phyloP scores from a whole-genome alignment of 1,140 invertebrate species.

The Drosophila obscura region DNA sequence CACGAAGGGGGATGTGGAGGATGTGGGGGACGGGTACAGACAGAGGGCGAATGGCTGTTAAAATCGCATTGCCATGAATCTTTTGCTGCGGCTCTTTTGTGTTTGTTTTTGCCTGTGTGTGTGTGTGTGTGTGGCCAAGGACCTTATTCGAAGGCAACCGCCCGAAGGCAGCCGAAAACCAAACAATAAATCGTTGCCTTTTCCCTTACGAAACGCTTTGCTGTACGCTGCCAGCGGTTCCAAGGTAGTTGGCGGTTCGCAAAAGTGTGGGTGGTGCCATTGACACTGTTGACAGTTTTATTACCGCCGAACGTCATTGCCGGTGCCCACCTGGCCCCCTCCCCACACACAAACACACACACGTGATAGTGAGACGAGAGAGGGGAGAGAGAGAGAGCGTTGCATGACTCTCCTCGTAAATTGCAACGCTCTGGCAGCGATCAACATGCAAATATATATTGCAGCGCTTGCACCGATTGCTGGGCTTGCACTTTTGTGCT shows the following conservation, averaged over 20 bases:
- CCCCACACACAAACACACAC: not conserved
- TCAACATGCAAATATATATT: slow-evolving; percentile 54
- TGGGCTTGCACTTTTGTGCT: slow-evolving; percentile 45
- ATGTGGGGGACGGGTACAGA: not conserved
- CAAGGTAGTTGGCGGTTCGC: not conserved
- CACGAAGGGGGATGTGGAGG: not conserved
- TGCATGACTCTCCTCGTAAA: slow-evolving; percentile 28
- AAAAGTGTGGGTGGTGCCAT: slow-evolving; percentile 10
- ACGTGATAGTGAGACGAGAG: slow-evolving; percentile 1
- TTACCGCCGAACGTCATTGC: slow-evolving; percentile 48
- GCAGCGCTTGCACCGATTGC: slow-evolving; percentile 35
- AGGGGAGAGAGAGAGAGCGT: too few relatives aligned
- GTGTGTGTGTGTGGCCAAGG: slow-evolving; percentile 6
- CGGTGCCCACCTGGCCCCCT: slow-evolving; percentile 29
- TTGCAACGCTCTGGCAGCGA: slow-evolving; percentile 43
- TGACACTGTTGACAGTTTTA: slow-evolving; percentile 62
- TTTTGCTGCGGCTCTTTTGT: slow-evolving; percentile 43
- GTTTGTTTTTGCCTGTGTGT: slow-evolving; percentile 5
- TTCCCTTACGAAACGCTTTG: slow-evolving; percentile 42
- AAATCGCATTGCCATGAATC: slow-evolving; percentile 56
- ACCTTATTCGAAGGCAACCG: slow-evolving; percentile 46
- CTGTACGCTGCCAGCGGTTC: slow-evolving; percentile 2
- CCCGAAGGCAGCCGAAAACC: slow-evolving; percentile 27
- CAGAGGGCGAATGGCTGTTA: slow-evolving; percentile 43
- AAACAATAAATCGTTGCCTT: slow-evolving; percentile 61